phyloP scores from a whole-genome alignment of 2,797 vertebrate species.

The Clarias fuscus region DNA sequence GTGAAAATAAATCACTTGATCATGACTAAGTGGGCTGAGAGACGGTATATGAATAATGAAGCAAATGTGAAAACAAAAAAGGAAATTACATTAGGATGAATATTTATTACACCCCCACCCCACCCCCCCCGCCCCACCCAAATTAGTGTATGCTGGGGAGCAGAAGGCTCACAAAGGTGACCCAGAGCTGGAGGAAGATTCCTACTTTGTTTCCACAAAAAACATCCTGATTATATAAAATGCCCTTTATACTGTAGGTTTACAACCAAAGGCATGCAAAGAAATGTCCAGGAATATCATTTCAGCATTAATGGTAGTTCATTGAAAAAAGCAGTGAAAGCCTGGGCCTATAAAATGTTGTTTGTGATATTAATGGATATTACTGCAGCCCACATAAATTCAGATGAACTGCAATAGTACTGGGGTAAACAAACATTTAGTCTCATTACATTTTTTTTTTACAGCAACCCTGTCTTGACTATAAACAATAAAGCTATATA shows the following conservation, averaged over 20 bases:
- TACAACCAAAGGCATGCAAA: not conserved
- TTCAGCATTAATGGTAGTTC: slow-evolving; percentile 15
- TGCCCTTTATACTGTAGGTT: not conserved
- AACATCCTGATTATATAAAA: slow-evolving; percentile 6
- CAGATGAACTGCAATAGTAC: not conserved
- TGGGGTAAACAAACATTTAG: not conserved
- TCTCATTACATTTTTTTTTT: slow-evolving; percentile 1
- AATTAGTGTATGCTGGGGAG: not conserved
- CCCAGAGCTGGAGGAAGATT: not conserved
- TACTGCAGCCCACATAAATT: no score
- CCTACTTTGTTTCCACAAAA: slow-evolving; percentile 8
- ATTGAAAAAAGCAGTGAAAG: not conserved
- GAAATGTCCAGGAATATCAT: not conserved
- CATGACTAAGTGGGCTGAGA: slow-evolving; percentile 20
- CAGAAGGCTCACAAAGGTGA: not conserved
- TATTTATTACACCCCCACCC: not conserved
- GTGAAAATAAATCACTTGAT: slow-evolving; percentile 25
- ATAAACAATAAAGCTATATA: slow-evolving; percentile 10
- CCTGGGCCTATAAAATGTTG: not conserved
- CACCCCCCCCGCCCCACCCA: not conserved
- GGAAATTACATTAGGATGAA: slow-evolving; percentile 19
- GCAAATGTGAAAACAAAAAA: slow-evolving; percentile 6
- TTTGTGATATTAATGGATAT: not conserved
- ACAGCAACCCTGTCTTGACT: not conserved
- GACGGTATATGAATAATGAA: slow-evolving; percentile 9